These are phyloP conservation scores for Hirtodrosophila histrioides DNA, from an alignment of 2,888 invertebrate genomes.

Conservation along the genomic window DNA sequence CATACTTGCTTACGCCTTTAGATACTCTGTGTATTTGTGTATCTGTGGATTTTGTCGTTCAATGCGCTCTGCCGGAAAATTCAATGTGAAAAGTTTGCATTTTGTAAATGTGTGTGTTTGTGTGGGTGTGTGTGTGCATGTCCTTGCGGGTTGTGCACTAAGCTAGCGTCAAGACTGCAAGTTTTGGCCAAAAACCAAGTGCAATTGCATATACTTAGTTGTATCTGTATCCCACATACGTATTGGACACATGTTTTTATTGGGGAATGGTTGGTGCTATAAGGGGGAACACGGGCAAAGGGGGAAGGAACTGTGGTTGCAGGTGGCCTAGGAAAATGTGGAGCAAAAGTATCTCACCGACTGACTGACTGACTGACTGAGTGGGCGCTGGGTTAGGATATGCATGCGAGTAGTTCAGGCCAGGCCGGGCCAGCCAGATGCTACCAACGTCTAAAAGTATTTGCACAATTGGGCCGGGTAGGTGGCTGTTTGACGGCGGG, in stretches of 20 bases:
- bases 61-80: conserved; percentile 71
- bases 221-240: conserved; percentile 45
- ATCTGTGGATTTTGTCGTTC: conserved; percentile 59
- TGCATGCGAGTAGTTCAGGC: conserved; percentile 7
- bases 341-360: conserved; percentile 45
- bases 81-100: conserved; percentile 77
- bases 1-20: conserved; percentile 3
- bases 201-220: conserved; percentile 60
- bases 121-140: conserved; percentile 8
- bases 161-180: conserved; percentile 66
- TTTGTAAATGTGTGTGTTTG: conserved; percentile 23
- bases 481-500: not conserved
- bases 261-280: not conserved
- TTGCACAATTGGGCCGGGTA: conserved; percentile 49
- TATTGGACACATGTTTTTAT: conserved; percentile 66
- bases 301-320: conserved; percentile 25
- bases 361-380: conserved; percentile 24
- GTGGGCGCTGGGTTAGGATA: conserved; percentile 39
- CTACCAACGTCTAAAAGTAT: conserved; percentile 57
- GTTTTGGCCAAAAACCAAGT: conserved; percentile 52
- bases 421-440: conserved; percentile 23
- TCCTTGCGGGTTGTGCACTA: conserved; percentile 41
- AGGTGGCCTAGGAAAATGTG: conserved; percentile 47
- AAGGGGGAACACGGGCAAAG: not conserved
- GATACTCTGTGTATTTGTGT: conserved; percentile 18